phyloP scores from a whole-genome alignment of 30 jellyfish, hydroid and myxozoan species.

The Chrysaora quinquecirrha region DNA sequence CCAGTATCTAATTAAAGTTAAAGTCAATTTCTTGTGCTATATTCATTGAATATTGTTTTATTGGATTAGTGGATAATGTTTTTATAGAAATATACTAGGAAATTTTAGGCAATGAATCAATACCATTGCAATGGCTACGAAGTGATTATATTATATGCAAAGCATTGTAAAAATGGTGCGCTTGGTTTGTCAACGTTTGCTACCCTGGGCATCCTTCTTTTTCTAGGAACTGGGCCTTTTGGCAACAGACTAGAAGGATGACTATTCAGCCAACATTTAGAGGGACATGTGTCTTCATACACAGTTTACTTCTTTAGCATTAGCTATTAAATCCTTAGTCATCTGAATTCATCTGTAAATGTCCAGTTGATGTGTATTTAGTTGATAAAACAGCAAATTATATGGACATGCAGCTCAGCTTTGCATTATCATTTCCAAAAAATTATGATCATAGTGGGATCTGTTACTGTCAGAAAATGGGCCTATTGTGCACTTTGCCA shows the following conservation, averaged over 20 bases:
- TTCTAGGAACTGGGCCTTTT: conserved; percentile 20
- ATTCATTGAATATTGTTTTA: not conserved
- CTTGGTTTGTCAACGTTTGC: conserved; percentile 23
- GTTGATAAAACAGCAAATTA: too few relatives aligned
- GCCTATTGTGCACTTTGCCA: too few relatives aligned
- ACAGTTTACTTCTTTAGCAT: too few relatives aligned
- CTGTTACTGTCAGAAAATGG: too few relatives aligned
- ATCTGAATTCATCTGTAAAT: too few relatives aligned
- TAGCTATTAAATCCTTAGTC: too few relatives aligned
- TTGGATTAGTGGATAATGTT: not conserved
- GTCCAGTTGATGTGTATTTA: too few relatives aligned
- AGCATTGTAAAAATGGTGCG: conserved; percentile 24
- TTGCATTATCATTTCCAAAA: too few relatives aligned
- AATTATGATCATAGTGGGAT: too few relatives aligned
- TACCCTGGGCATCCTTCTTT: conserved; percentile 26
- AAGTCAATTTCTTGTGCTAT: not conserved
- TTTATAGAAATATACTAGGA: not conserved
- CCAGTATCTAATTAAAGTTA: not conserved
- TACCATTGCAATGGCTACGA: conserved; percentile 5
- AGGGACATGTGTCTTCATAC: conserved; percentile 8
- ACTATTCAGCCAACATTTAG: conserved; percentile 11
- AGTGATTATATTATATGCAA: conserved; percentile 15
- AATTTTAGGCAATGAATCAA: conserved; percentile 28
- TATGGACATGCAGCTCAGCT: too few relatives aligned
- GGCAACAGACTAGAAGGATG: conserved; percentile 9